Base-by-base conservation (phyloP, 2,888 invertebrate genomes). In the Timema podura region DNA sequence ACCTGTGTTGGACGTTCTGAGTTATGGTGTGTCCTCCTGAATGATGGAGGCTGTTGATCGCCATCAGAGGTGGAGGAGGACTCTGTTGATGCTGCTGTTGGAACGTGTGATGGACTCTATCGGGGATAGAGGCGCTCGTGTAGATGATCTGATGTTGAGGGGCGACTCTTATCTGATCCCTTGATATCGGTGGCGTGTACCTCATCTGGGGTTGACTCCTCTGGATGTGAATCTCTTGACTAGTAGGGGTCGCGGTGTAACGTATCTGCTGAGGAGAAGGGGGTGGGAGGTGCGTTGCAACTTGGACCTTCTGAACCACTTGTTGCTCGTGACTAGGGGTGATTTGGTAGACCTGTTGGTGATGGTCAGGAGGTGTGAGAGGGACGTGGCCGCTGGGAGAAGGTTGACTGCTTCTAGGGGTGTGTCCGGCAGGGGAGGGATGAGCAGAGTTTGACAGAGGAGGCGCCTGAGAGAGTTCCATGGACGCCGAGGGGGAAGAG, bases 1-100 rank as follows among this genome's bases (percentile, higher is more conserved):
- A 67, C 16, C 64, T 47, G 13, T 64, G 68, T 6, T 65, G 59
- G 13, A 47, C 45, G 15, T 48, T 48, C 47, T 48, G 13, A n/a
- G 61, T 13, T 2, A 70, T 44, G 9, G 30, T 30, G 13, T 57
- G 64, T 13, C 68, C 68, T 2, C 68, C 68, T 8, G 59, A 64
- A 51, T 71, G 71, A 10, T 67, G 61, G 15, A 68, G 30, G 51
- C 46, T 68, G 47, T 68, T 71, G 30, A 71, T 61, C 7, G 71
- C 64, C 13, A 71, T 30, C 45, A 71, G 64, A 9, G 71, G 71
- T 15, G 71, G 71, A n/a, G 71, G 71, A 45, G 68, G n/a, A 30
- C 44, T 64, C 16, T 64, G 30, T 64, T 44, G 7, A 8, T n/a
- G 64, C 68, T 74, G 72, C 44, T 71, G 71, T 30, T 30, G 30